Evolutionary conservation across 2,888 invertebrate genomes (phyloP), one percentile per base, ranked within the genome.

Genomic region (Thumatha senex): DNA sequence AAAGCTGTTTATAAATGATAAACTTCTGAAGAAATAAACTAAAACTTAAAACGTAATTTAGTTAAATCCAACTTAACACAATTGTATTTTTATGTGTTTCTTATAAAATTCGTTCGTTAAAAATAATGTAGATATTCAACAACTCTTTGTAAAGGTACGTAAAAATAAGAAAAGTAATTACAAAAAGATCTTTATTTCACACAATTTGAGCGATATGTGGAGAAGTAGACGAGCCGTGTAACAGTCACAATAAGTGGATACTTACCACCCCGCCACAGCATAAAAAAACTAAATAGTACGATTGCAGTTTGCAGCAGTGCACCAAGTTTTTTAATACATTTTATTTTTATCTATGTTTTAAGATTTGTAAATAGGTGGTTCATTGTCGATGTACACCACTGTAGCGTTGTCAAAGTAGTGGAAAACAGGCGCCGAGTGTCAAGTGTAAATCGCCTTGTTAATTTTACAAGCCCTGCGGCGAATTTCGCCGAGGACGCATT

Each of bases 371-470:
- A 73, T 69, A 72, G 65, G 73, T 72, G 63, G 65, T 67, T 67
- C 57, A 74, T 75, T 74, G 63, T 63, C 69, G 67, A 72, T 76
- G 65, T 64, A 64, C 65, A 70, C 63, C 70, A 67, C 61, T 74
- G 77, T 70, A 70, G 67, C 64, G 66, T 67, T 70, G 75, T 74
- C 78, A 77, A 85, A 85, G 84, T 84, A 84, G 86, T 84, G 82
- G 80, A 89, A 89, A 87, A 82, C 85, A 86, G 82, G 57, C 63
- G 66, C 80, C 85, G 85, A 86, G 89, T 89, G 90, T 88, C 89
- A 89, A 92, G 92, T 88, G 89, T 90, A 92, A 91, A 92, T 92
- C 91, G 89, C 90, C 91, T 92, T 92, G 92, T 92, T 92, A 92
- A 92, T 92, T 91, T 91, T 80, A 75, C 82, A 78, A 77, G 82